phyloP scores from a whole-genome alignment of 2,113 vertebrate species.

The Carollia perspicillata region DNA sequence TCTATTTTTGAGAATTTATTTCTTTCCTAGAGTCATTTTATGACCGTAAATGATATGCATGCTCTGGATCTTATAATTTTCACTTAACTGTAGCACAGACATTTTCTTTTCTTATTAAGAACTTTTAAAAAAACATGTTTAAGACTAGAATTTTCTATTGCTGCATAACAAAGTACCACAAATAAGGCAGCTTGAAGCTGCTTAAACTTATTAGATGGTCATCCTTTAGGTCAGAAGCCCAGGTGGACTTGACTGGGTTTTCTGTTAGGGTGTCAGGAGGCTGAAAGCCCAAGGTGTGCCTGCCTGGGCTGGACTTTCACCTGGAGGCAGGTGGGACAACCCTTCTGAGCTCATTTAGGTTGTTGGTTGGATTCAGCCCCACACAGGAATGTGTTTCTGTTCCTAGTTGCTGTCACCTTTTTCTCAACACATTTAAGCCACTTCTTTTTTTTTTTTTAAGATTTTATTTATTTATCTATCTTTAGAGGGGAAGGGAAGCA shows the following conservation, averaged over 20 bases:
- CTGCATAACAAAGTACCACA: neutral
- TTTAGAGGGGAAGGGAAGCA: too few species aligned
- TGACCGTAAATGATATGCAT: neutral
- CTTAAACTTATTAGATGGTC: too few species aligned
- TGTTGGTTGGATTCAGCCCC: neutral
- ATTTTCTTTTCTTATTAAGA: slow-evolving; percentile 6
- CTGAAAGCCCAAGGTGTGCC: neutral
- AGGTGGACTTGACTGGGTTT: neutral
- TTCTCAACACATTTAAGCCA: neutral
- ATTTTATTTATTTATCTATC: too few species aligned
- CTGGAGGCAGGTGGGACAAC: neutral
- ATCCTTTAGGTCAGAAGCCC: neutral
- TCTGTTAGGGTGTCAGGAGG: neutral
- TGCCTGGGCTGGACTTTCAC: neutral
- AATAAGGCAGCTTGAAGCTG: neutral
- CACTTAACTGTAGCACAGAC: neutral
- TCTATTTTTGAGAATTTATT: neutral
- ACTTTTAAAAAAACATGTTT: neutral
- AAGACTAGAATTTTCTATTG: neutral
- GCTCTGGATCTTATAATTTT: neutral
- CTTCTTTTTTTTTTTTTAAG: neutral
- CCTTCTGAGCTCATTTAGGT: neutral
- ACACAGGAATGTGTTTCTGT: too few species aligned
- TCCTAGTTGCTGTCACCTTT: neutral
- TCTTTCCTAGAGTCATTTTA: neutral